phyloP scores from a whole-genome alignment of 2,797 vertebrate genomes.

The Syngnathus acus region DNA sequence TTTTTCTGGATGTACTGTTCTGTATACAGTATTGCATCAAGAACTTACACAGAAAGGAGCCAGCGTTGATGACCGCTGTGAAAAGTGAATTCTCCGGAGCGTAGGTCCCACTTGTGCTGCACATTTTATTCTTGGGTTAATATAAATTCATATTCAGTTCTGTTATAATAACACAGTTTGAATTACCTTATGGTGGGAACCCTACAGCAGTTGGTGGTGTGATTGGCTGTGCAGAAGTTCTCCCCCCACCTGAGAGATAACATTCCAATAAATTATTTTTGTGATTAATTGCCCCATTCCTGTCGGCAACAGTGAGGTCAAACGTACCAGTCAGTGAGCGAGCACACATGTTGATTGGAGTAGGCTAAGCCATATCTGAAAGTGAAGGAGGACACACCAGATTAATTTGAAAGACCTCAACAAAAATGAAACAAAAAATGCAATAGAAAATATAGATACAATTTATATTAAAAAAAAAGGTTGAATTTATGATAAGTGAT shows the following conservation, averaged over 20 bases:
- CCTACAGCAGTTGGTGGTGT: slow-evolving; percentile 53
- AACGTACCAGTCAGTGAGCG: slow-evolving; percentile 71
- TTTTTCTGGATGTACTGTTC: neutral
- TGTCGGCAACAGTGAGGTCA: neutral
- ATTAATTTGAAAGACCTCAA: neutral
- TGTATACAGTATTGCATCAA: neutral
- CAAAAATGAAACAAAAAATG: no score
- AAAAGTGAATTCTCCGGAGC: slow-evolving; percentile 72
- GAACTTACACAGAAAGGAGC: slow-evolving; percentile 71
- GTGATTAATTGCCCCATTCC: neutral
- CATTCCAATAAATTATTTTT: neutral
- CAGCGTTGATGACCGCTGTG: slow-evolving; percentile 64
- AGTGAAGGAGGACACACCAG: no score
- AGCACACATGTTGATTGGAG: slow-evolving; percentile 63
- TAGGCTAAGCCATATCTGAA: slow-evolving; percentile 69
- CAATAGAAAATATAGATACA: no score
- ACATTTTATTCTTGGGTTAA: neutral
- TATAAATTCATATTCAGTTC: neutral
- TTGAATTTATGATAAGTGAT: no score
- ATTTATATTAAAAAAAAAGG: no score
- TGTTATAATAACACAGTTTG: neutral
- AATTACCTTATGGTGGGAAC: slow-evolving; percentile 71
- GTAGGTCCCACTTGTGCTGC: slow-evolving; percentile 63
- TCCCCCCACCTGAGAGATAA: slow-evolving; percentile 44
- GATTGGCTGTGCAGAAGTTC: slow-evolving; percentile 53